Conservation (phyloP, 2,888 invertebrate species). For the Steromphala cineraria region DNA sequence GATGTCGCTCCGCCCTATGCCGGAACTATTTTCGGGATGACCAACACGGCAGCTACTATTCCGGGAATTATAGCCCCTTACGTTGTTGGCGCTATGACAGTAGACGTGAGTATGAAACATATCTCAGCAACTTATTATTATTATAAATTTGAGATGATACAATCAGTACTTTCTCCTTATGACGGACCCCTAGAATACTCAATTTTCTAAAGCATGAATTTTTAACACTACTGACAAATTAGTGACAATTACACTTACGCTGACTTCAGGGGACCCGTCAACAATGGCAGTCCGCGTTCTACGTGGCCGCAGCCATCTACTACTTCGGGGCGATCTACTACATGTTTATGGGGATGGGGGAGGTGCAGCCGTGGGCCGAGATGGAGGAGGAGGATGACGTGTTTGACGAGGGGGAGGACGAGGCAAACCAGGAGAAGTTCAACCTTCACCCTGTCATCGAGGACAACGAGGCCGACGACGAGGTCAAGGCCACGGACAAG, state of each 20-base stretch:
- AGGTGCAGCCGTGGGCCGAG: slow-evolving; percentile 59
- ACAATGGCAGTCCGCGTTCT: slow-evolving; percentile 62
- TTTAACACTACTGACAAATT: neutral
- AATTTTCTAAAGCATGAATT: too few species aligned
- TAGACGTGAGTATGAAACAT: slow-evolving; percentile 53
- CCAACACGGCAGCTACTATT: slow-evolving; percentile 60
- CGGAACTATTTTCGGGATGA: slow-evolving; percentile 63
- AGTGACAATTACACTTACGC: neutral
- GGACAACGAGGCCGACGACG: slow-evolving; percentile 30
- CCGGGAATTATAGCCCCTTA: slow-evolving; percentile 66
- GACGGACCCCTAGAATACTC: too few species aligned
- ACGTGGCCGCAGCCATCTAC: slow-evolving; percentile 59
- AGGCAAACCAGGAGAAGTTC: slow-evolving; percentile 37
- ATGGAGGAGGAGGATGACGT: slow-evolving; percentile 32
- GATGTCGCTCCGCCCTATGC: slow-evolving; percentile 68
- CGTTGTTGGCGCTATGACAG: slow-evolving; percentile 63
- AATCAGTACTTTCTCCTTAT: too few species aligned
- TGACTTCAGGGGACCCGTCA: slow-evolving; percentile 50
- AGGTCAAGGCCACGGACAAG: neutral
- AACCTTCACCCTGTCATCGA: slow-evolving; percentile 37
- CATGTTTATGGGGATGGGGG: slow-evolving; percentile 53
- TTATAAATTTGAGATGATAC: too few species aligned
- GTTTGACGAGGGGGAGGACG: neutral
- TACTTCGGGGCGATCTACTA: slow-evolving; percentile 56
- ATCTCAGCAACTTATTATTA: too few species aligned